Conservation (phyloP, 2,113 vertebrate species). For the Pygoscelis adeliae region DNA sequence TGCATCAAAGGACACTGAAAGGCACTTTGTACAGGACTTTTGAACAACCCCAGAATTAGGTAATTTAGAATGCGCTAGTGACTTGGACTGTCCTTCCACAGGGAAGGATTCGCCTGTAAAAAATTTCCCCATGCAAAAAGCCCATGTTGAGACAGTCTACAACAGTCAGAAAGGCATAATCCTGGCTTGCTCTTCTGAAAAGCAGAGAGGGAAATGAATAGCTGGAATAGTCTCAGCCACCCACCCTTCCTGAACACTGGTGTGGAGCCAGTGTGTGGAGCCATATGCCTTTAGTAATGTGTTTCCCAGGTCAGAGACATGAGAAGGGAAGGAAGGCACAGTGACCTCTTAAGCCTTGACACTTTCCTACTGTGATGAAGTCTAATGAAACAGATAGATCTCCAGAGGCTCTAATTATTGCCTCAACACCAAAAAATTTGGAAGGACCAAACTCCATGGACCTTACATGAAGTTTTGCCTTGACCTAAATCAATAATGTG, state of each 20-base stretch:
- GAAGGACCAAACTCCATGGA: not conserved
- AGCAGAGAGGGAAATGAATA: not conserved
- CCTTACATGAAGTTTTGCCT: not conserved
- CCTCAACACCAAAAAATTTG: not conserved
- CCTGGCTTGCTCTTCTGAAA: not conserved
- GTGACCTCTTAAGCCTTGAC: not conserved
- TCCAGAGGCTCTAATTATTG: not conserved
- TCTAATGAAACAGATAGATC: not conserved
- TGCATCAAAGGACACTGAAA: conserved; percentile 38
- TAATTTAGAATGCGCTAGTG: not conserved
- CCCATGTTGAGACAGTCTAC: not conserved
- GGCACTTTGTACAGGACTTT: conserved; percentile 14
- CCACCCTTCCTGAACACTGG: not conserved
- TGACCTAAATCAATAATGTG: not conserved
- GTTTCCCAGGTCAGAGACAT: not conserved
- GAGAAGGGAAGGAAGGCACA: not conserved
- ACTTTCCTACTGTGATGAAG: not conserved
- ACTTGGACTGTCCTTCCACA: not conserved
- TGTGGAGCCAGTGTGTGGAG: not conserved
- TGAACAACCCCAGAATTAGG: not conserved
- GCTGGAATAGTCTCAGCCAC: not conserved
- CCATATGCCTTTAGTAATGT: not conserved
- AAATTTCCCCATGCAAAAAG: not conserved
- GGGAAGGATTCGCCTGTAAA: not conserved
- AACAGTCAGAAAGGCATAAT: not conserved